A percentile compares a stretch with the other conserved stretches of the same genome.
Conservation (phyloP, 2,888 invertebrate genomes). For the Lithophane leautieri region DNA sequence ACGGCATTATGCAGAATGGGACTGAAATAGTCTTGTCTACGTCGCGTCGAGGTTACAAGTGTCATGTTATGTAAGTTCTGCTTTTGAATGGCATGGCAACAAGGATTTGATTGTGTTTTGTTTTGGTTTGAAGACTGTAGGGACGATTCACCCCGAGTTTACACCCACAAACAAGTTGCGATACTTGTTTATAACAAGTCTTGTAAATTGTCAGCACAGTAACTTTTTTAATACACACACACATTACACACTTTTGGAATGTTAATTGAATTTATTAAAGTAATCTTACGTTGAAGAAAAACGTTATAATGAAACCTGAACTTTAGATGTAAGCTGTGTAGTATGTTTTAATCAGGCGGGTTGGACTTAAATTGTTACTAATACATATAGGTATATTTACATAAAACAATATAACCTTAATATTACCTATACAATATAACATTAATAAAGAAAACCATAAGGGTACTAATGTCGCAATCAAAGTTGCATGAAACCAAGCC, state of each 20-base stretch:
- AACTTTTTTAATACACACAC: too few species aligned
- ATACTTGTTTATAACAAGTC: not conserved
- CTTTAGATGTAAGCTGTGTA: not conserved
- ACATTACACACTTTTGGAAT: not conserved
- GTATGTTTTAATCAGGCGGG: not conserved
- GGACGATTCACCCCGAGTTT: not conserved
- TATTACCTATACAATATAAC: too few species aligned
- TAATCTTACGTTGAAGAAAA: not conserved
- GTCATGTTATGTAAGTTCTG: slow-evolving; percentile 20
- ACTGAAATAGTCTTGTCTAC: slow-evolving; percentile 51
- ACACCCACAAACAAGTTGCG: not conserved
- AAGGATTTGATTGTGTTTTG: slow-evolving; percentile 5
- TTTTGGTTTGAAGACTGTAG: not conserved
- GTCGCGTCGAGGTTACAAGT: slow-evolving; percentile 41
- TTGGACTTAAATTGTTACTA: too few species aligned
- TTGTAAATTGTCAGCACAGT: not conserved
- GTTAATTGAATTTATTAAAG: not conserved
- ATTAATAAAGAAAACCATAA: too few species aligned
- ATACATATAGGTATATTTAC: too few species aligned
- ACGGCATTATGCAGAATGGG: slow-evolving; percentile 36
- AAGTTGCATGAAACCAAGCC: too few species aligned
- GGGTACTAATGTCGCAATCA: not conserved
- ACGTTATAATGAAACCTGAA: not conserved
- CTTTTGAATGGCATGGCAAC: slow-evolving; percentile 10
- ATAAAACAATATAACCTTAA: too few species aligned